Percentiles rank a stretch among this genome's conserved stretches.
Evolutionary conservation across 2,888 invertebrate species (phyloP).

Genomic region (Chrysodeixis includens): DNA sequence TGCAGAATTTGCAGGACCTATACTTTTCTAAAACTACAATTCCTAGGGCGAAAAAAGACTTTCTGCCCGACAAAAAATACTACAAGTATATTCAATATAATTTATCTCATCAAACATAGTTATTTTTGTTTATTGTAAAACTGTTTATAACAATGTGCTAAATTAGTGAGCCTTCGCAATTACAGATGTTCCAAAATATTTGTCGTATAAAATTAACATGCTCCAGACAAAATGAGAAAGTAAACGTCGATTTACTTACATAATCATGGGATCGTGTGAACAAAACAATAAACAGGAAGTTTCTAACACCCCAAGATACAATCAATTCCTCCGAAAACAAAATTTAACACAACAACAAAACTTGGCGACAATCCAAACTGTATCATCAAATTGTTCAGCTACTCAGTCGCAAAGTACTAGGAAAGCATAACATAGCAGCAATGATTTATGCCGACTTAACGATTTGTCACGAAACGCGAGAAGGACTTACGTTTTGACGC

Average conservation of each 20-base stretch:
- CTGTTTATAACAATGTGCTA: too few relatives aligned
- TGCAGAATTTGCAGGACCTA: too few relatives aligned
- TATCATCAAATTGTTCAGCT: constrained; percentile 49
- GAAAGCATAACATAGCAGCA: constrained; percentile 31
- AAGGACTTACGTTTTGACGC: constrained; percentile 48
- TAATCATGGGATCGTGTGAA: constrained; percentile 24
- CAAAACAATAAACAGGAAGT: constrained; percentile 55
- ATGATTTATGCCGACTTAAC: constrained; percentile 52
- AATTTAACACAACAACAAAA: constrained; percentile 53
- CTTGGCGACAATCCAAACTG: constrained; percentile 57
- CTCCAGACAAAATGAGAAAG: neutral
- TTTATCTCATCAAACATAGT: too few relatives aligned
- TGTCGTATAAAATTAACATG: neutral
- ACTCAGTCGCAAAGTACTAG: constrained; percentile 30
- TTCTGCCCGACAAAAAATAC: too few relatives aligned
- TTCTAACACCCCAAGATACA: constrained; percentile 38
- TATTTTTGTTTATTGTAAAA: too few relatives aligned
- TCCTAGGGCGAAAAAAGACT: too few relatives aligned
- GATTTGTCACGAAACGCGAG: constrained; percentile 46
- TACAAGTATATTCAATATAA: too few relatives aligned
- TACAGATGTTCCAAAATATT: too few relatives aligned
- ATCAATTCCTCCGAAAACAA: constrained; percentile 49
- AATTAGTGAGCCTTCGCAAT: too few relatives aligned
- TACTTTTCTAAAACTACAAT: too few relatives aligned
- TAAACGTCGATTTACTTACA: constrained; percentile 6